Evolutionary conservation across 2,888 invertebrate genomes (phyloP).

Genomic region (Polietes domitor): DNA sequence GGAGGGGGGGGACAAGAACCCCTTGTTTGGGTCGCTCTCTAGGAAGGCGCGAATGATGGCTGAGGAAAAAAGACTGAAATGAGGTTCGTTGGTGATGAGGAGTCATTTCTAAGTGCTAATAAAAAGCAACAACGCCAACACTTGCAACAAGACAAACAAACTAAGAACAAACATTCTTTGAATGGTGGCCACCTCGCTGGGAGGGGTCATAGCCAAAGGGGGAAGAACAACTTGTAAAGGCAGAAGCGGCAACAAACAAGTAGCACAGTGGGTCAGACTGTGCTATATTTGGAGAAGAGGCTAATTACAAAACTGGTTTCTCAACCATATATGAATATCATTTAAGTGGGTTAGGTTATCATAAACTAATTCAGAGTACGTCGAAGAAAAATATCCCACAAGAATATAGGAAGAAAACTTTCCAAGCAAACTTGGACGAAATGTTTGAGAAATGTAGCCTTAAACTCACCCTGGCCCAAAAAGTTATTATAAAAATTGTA

Average conservation of each 20-base stretch:
- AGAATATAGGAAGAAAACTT: too few species aligned
- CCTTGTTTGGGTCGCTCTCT: neutral
- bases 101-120: conserved; percentile 55
- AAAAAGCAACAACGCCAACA: conserved; percentile 54
- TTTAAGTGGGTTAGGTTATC: too few species aligned
- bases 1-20: neutral
- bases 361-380: too few species aligned
- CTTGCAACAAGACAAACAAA: conserved; percentile 30
- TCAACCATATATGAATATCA: too few species aligned
- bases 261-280: neutral
- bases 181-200: neutral
- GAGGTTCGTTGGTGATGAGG: conserved; percentile 34
- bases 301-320: too few species aligned
- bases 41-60: neutral
- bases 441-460: too few species aligned
- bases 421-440: too few species aligned
- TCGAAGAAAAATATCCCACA: too few species aligned
- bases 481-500: too few species aligned
- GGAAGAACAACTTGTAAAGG: neutral
- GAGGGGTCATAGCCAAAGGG: neutral
- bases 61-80: neutral
- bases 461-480: too few species aligned
- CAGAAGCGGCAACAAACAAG: neutral
- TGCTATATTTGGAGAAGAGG: too few species aligned
- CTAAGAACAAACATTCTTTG: neutral